These are phyloP conservation scores for Bombus balteatus DNA, from an alignment of 1,140 invertebrate species.

Conservation along the genomic window DNA sequence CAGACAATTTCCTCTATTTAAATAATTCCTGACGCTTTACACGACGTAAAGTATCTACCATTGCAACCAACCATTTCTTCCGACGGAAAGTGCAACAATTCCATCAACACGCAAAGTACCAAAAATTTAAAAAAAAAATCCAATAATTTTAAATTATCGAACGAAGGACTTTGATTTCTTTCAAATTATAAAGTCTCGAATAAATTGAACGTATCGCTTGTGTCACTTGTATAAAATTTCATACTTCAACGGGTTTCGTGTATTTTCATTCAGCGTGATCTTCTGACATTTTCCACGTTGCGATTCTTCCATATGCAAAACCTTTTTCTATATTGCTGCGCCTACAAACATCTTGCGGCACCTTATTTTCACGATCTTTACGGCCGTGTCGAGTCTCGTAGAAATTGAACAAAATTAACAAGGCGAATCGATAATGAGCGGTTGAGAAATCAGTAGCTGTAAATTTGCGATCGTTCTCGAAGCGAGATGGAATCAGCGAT, in stretches of 20 bases:
- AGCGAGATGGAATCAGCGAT: background rate
- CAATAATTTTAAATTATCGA: background rate
- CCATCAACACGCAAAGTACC: accelerated
- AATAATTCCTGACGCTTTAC: too few relatives aligned
- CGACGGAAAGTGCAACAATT: background rate
- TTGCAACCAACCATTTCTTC: background rate
- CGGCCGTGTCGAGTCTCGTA: too few relatives aligned
- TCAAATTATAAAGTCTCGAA: background rate
- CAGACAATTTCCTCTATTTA: too few relatives aligned
- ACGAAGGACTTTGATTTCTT: background rate
- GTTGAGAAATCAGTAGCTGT: background rate
- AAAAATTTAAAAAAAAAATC: background rate
- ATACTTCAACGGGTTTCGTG: accelerated
- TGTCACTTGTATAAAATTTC: too few relatives aligned
- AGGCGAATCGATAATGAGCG: background rate
- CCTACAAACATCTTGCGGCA: too few relatives aligned
- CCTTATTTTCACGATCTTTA: too few relatives aligned
- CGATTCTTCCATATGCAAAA: too few relatives aligned
- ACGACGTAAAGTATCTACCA: too few relatives aligned
- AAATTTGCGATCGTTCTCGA: background rate
- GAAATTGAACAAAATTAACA: background rate
- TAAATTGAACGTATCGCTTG: background rate
- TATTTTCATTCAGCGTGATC: too few relatives aligned
- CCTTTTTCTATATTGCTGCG: too few relatives aligned
- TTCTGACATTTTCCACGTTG: too few relatives aligned